Base-by-base conservation (phyloP, 2,113 vertebrate genomes). In the Psittacula cyanocephala region DNA sequence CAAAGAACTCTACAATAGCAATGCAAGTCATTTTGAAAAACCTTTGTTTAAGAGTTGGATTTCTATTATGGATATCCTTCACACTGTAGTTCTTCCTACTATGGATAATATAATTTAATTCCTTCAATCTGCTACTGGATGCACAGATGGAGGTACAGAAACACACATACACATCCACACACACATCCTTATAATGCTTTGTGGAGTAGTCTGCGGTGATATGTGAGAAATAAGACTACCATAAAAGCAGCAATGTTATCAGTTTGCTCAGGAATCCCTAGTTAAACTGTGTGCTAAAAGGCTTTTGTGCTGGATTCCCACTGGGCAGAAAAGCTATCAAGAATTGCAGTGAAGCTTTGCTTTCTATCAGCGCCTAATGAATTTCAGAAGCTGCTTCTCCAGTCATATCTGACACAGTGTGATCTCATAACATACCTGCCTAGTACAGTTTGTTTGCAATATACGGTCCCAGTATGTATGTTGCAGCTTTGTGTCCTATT, bases 191-290 rank as follows among this genome's bases (percentile, higher is more conserved):
- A 22, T 33, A 70, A 57, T 77, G 79, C 59, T 80, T 63, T 77
- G n/a, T 82, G 44, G 76, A 89, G 77, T 69, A 62, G 11, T 75
- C n/a, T 81, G 76, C 29, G 72, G 57, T 31, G 82, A 91, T 83
- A 84, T 7, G 11, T 75, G 35, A 62, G 44, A 92, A 87, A 84
- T 67, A 92, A 85, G 53, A n/a, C 89, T 63, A 31, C 13, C 33
- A 59, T 70, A 67, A 93, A 93, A 91, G 86, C 81, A 93, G 53
- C 63, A 95, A 23, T 15, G 52, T 77, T 97, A 97, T 94, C 93
- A 84, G 78, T 96, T 95, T 95, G 55, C 83, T 94, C 92, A 94
- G 88, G 92, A 91, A 97, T 91, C 95, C 87, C 93, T 93, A 86
- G 69, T 90, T 82, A 91, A 95, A 96, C 62, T 82, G 52, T 85